Percentiles rank a stretch among this genome's conserved stretches.
Evolutionary conservation across 2,113 vertebrate genomes (phyloP).

Genomic region (Ameiurus melas): DNA sequence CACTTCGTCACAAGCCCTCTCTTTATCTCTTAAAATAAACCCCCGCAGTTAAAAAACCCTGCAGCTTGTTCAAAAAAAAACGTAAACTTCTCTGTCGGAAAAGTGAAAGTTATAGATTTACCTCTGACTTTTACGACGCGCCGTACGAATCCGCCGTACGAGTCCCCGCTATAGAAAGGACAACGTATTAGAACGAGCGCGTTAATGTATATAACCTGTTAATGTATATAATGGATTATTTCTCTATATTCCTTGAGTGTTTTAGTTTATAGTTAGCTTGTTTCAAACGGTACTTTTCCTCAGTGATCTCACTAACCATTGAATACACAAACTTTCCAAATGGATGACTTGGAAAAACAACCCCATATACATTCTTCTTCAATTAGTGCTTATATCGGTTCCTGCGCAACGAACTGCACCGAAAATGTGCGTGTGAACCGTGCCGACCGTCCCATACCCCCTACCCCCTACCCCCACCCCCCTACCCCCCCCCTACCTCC

Average conservation of each 20-base stretch:
- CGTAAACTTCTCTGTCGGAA: background rate
- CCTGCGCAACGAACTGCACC: background rate
- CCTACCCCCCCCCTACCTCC: too few relatives aligned
- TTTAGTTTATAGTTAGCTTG: background rate
- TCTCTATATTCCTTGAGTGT: background rate
- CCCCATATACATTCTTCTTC: background rate
- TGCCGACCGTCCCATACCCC: background rate
- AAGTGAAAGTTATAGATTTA: background rate
- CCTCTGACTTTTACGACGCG: background rate
- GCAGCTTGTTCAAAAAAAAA: too few relatives aligned
- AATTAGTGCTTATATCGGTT: background rate
- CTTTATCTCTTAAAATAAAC: background rate
- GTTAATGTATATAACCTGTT: background rate
- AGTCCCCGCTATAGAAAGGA: background rate
- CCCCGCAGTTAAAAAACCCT: background rate
- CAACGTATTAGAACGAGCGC: background rate
- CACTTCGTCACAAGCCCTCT: background rate
- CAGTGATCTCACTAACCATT: background rate
- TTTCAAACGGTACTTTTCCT: background rate
- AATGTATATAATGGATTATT: too few relatives aligned
- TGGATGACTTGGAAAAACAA: background rate
- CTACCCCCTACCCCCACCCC: too few relatives aligned
- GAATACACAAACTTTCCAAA: background rate
- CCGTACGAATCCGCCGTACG: background rate
- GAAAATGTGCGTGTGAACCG: background rate